phyloP scores from a whole-genome alignment of 1,140 invertebrate genomes.

The Eueides isabella region DNA sequence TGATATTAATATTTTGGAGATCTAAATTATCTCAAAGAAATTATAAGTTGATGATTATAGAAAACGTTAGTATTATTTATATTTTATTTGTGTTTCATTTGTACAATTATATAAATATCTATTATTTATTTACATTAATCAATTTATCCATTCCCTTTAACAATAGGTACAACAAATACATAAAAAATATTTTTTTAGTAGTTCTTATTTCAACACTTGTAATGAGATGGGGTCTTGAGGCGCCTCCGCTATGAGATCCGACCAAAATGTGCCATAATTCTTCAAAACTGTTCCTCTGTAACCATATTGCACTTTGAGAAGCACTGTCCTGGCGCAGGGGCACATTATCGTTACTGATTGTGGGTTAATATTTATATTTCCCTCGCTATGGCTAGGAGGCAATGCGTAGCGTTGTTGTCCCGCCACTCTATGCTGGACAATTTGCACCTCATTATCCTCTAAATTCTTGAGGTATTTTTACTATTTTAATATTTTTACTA shows the following conservation, averaged over 20 bases:
- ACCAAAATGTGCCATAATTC: slow-evolving; percentile 88
- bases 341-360: no score
- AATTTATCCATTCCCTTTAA: not conserved
- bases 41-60: not conserved
- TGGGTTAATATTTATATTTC: no score
- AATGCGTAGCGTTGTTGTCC: no score
- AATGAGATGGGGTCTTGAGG: slow-evolving; percentile 66
- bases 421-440: no score
- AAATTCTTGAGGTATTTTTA: no score
- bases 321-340: no score
- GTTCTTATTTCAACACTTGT: slow-evolving; percentile 60
- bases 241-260: slow-evolving; percentile 83
- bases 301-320: not conserved
- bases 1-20: no score
- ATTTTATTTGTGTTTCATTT: not conserved
- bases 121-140: slow-evolving; percentile 6
- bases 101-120: not conserved
- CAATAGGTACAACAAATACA: not conserved
- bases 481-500: no score
- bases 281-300: slow-evolving; percentile 88
- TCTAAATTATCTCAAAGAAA: not conserved
- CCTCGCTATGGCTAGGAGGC: no score
- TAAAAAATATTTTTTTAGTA: not conserved
- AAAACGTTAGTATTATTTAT: not conserved
- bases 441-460: no score